Percentiles rank a stretch among this genome's conserved stretches.
Evolutionary conservation across 2,888 invertebrate genomes (phyloP).

Genomic region (Tenthredo notha): DNA sequence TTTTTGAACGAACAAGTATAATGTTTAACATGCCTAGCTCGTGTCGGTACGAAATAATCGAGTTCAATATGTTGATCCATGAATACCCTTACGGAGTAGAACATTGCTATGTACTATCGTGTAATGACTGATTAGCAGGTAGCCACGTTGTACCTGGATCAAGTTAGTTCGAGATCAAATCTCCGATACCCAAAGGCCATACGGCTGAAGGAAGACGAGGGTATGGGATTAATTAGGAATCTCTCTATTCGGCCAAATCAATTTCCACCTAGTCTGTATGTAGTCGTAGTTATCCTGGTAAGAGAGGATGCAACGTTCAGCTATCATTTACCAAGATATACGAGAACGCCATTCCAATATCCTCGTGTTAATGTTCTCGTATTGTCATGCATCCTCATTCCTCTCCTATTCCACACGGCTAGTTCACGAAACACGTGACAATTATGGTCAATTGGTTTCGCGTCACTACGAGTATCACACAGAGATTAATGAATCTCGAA

Average conservation of each 20-base stretch:
- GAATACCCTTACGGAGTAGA: background rate
- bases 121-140: slow-evolving; percentile 57
- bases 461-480: slow-evolving; percentile 12
- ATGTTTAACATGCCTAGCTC: background rate
- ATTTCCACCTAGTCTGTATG: slow-evolving; percentile 40
- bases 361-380: slow-evolving; percentile 59
- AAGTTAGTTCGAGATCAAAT: slow-evolving; percentile 34
- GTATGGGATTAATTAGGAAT: slow-evolving; percentile 46
- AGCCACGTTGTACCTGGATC: slow-evolving; percentile 55
- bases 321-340: slow-evolving; percentile 65
- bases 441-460: slow-evolving; percentile 29
- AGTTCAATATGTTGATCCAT: background rate
- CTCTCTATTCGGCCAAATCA: slow-evolving; percentile 48
- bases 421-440: slow-evolving; percentile 27
- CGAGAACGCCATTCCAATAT: slow-evolving; percentile 61
- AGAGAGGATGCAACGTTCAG: slow-evolving; percentile 58
- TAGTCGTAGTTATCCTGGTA: slow-evolving; percentile 34
- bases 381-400: background rate
- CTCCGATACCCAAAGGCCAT: slow-evolving; percentile 33
- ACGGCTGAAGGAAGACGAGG: background rate
- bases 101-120: background rate
- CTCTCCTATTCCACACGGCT: background rate
- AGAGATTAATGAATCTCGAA: slow-evolving; percentile 19
- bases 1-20: background rate
- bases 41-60: background rate